phyloP scores from a whole-genome alignment of 1,140 invertebrate genomes.

The Heliothis subflexa region DNA sequence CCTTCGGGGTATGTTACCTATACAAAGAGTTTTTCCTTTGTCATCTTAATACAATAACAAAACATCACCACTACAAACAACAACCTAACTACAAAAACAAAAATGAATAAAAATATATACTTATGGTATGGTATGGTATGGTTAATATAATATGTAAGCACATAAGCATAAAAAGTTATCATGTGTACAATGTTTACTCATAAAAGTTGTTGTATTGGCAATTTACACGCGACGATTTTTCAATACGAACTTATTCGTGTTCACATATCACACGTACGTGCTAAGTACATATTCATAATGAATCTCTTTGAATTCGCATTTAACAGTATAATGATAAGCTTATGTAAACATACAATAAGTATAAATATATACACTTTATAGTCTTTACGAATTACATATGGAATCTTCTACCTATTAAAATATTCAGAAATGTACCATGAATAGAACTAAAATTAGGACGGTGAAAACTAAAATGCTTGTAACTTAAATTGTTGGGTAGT shows the following conservation, averaged over 20 bases:
- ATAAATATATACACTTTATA: background rate
- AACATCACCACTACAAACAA: too few relatives aligned
- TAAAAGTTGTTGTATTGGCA: constrained; percentile 19
- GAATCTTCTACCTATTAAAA: background rate
- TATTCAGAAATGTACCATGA: background rate
- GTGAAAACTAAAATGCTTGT: background rate
- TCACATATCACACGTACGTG: background rate
- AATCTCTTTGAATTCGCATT: background rate
- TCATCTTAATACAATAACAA: background rate
- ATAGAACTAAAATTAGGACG: background rate
- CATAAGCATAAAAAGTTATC: constrained; percentile 27
- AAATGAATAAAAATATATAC: background rate
- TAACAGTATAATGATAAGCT: background rate
- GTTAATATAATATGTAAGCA: constrained; percentile 2
- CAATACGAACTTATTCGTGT: constrained; percentile 16
- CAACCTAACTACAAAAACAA: background rate
- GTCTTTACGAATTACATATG: background rate
- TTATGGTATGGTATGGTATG: too few relatives aligned
- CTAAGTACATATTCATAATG: constrained; percentile 7
- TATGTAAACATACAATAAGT: constrained; percentile 15
- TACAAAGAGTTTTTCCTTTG: too few relatives aligned
- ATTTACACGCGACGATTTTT: constrained; percentile 36
- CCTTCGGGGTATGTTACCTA: too few relatives aligned
- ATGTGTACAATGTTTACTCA: constrained; percentile 17
- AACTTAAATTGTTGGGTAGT: constrained; percentile 7